A percentile compares a stretch with the other conserved stretches of the same genome.
phyloP scores from a whole-genome alignment of 1,140 invertebrate genomes.

The Drosophila arizonae region DNA sequence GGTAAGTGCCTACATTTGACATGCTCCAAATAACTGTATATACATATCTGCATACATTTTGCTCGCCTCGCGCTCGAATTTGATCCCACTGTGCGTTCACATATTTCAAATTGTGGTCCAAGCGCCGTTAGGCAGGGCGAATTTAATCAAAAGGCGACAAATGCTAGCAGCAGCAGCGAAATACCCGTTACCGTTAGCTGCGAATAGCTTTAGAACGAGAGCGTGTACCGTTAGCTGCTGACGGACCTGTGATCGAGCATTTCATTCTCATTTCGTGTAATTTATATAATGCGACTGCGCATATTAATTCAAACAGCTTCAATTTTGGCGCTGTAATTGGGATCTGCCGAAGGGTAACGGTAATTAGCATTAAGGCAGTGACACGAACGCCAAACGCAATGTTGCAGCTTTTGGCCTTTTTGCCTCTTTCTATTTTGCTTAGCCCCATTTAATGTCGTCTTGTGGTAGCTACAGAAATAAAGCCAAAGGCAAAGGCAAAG shows the following conservation, averaged over 20 bases:
- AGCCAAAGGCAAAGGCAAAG: conserved; percentile 42
- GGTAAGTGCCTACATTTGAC: conserved; percentile 18
- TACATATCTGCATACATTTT: background rate
- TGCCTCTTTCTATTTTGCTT: background rate
- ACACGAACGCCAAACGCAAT: conserved; percentile 25
- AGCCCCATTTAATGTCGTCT: conserved; percentile 46
- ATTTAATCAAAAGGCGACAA: conserved; percentile 18
- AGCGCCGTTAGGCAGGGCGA: conserved; percentile 17
- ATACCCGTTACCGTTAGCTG: conserved; percentile 5
- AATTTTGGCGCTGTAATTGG: conserved; percentile 60
- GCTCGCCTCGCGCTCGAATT: background rate
- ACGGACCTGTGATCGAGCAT: background rate
- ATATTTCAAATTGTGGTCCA: conserved; percentile 17
- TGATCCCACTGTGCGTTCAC: conserved; percentile 23
- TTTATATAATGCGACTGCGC: conserved; percentile 14
- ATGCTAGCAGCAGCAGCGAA: background rate
- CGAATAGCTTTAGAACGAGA: background rate
- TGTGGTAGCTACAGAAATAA: conserved; percentile 60
- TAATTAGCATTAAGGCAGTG: conserved; percentile 49
- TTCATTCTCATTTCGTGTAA: conserved; percentile 2
- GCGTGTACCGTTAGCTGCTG: background rate
- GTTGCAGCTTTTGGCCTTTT: conserved; percentile 22
- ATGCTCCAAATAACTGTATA: conserved; percentile 3
- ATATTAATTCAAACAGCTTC: conserved; percentile 76
- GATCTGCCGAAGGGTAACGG: conserved; percentile 66